Percentiles rank a stretch among this genome's conserved stretches.
Conservation (phyloP, 35 echinoderm and acorn worm genomes). For the Lytechinus pictus region DNA sequence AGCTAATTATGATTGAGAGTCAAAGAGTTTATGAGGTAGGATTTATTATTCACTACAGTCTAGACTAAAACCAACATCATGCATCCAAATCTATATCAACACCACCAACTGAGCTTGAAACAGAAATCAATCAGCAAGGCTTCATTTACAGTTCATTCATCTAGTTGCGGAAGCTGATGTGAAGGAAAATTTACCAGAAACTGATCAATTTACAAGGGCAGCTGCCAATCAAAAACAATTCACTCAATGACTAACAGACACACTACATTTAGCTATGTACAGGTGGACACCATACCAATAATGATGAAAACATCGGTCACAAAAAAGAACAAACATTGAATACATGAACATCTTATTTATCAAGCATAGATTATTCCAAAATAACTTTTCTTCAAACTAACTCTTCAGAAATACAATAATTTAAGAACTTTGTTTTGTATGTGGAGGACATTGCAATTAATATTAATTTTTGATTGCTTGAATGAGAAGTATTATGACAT, state of each 20-base stretch:
- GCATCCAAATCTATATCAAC: neutral
- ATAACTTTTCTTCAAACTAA: constrained; percentile 19
- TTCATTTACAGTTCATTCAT: neutral
- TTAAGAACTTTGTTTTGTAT: constrained; percentile 22
- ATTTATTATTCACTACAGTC: neutral
- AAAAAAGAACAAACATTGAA: constrained; percentile 20
- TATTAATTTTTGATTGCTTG: constrained; percentile 13
- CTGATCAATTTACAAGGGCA: neutral
- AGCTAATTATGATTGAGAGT: neutral
- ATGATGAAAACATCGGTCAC: neutral
- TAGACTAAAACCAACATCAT: constrained; percentile 13
- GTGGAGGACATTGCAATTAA: constrained; percentile 45
- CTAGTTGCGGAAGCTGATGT: neutral
- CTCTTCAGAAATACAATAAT: constrained; percentile 17
- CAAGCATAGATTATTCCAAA: constrained; percentile 51
- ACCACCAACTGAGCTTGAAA: neutral
- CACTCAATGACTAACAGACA: neutral
- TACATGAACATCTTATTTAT: constrained; percentile 15
- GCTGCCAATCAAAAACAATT: constrained; percentile 2
- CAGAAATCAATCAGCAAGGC: neutral
- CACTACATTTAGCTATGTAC: neutral
- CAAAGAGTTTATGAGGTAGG: neutral
- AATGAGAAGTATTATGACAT: constrained; percentile 9
- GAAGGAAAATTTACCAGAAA: neutral
- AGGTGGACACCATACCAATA: neutral